Conservation (phyloP, 2,113 vertebrate species). For the Rhipidura dahli region DNA sequence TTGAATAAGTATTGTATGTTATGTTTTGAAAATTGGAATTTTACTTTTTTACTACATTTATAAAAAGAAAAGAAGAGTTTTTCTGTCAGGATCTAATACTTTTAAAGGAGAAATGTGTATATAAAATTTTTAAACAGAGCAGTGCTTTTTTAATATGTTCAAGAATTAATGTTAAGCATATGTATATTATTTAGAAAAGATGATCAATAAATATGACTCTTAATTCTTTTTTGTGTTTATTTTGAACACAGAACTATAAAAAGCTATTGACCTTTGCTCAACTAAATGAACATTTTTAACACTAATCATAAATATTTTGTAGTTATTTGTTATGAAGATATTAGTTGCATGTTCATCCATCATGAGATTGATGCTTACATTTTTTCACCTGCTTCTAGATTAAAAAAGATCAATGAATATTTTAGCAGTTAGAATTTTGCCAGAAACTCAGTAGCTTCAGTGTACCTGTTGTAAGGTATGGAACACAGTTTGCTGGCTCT, state of each 20-base stretch:
- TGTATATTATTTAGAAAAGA: conserved; percentile 56
- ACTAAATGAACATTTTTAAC: conserved; percentile 42
- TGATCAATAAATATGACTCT: conserved; percentile 63
- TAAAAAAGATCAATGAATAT: conserved; percentile 58
- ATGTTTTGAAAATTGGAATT: conserved; percentile 22
- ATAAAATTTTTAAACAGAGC: conserved; percentile 7
- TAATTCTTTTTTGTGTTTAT: conserved; percentile 68
- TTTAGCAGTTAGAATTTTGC: conserved; percentile 62
- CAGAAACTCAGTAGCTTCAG: conserved; percentile 57
- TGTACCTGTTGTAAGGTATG: conserved; percentile 57
- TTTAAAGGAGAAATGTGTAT: conserved; percentile 36
- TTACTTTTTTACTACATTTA: conserved; percentile 22
- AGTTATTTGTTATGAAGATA: conserved; percentile 47
- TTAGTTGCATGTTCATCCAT: conserved; percentile 69
- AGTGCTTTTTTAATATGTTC: conserved; percentile 41
- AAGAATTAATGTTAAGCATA: conserved; percentile 32
- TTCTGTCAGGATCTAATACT: conserved; percentile 9
- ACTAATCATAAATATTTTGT: conserved; percentile 26
- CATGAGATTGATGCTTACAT: conserved; percentile 70
- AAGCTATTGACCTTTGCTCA: conserved; percentile 34
- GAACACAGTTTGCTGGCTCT: conserved; percentile 61
- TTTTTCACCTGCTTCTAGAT: conserved; percentile 67
- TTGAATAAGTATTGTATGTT: conserved; percentile 44
- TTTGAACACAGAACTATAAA: conserved; percentile 61
- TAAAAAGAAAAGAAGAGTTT: conserved; percentile 12